Conservation (phyloP, 2,888 invertebrate genomes). For the Campopleginae sp. region DNA sequence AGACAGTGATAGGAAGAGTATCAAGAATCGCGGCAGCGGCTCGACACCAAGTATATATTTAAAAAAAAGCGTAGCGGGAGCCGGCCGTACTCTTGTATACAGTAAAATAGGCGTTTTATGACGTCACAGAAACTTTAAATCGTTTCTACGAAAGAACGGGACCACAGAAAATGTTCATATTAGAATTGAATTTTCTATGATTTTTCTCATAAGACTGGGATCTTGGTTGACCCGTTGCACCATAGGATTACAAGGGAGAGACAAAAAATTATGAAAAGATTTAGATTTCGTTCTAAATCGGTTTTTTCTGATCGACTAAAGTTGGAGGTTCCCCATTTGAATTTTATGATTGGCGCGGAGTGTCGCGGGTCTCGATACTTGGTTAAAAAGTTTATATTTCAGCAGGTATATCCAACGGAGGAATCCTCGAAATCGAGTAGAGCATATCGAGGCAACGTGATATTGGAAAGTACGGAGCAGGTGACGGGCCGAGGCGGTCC, state of each 20-base stretch:
- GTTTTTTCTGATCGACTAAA: conserved; percentile 55
- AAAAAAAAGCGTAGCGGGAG: too few relatives aligned
- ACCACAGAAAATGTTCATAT: too few relatives aligned
- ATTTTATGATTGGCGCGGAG: too few relatives aligned
- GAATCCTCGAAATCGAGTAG: background rate
- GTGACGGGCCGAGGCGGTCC: background rate
- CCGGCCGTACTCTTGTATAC: too few relatives aligned
- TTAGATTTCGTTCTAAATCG: conserved; percentile 29
- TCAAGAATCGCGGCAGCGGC: too few relatives aligned
- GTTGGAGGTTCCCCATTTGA: conserved; percentile 21
- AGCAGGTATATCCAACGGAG: background rate
- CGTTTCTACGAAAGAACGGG: too few relatives aligned
- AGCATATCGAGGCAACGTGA: conserved; percentile 65
- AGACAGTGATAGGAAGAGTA: background rate
- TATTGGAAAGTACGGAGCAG: conserved; percentile 67
- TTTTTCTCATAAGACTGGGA: too few relatives aligned
- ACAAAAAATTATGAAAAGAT: too few relatives aligned
- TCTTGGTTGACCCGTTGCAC: background rate
- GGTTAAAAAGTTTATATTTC: background rate
- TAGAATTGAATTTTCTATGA: too few relatives aligned
- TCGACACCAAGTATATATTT: too few relatives aligned
- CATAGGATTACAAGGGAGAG: conserved; percentile 60
- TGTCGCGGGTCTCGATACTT: background rate
- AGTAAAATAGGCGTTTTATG: too few relatives aligned
- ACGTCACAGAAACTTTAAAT: too few relatives aligned